Evolutionary conservation across 1,140 invertebrate genomes (phyloP).

Genomic region (Cotesia glomerata): DNA sequence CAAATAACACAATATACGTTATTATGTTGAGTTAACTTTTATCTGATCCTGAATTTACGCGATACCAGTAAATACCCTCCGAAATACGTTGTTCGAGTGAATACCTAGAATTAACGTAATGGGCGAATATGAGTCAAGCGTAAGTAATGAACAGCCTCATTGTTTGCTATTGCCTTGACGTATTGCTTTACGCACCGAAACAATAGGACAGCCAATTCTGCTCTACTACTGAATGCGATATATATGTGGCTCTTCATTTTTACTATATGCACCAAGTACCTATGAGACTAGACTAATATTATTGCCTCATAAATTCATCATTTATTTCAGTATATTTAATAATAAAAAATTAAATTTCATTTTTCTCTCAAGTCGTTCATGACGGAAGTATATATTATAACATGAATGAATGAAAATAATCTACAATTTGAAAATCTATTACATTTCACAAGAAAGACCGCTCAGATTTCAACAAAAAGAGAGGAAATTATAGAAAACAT

Average conservation of each 20-base stretch:
- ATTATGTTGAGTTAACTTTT: neutral
- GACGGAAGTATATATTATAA: too few relatives aligned
- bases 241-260: neutral
- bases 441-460: too few relatives aligned
- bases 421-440: too few relatives aligned
- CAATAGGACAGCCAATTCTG: slow-evolving; percentile 29
- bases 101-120: slow-evolving; percentile 39
- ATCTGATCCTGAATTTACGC: slow-evolving; percentile 7
- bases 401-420: too few relatives aligned
- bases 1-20: neutral
- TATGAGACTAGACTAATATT: neutral
- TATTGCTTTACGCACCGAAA: slow-evolving; percentile 32
- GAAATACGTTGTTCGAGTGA: slow-evolving; percentile 25
- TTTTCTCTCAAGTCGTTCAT: too few relatives aligned
- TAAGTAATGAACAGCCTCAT: slow-evolving; percentile 48
- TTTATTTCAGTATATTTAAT: neutral
- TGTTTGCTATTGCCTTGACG: slow-evolving; percentile 48
- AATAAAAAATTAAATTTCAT: too few relatives aligned
- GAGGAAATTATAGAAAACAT: too few relatives aligned
- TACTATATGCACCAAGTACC: neutral
- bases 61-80: slow-evolving; percentile 19
- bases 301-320: neutral
- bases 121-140: slow-evolving; percentile 34
- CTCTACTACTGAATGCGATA: slow-evolving; percentile 27
- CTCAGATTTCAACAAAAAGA: too few relatives aligned